These are phyloP conservation scores for Microtus richardsoni DNA, from an alignment of 2,113 vertebrate genomes.

Conservation along the genomic window DNA sequence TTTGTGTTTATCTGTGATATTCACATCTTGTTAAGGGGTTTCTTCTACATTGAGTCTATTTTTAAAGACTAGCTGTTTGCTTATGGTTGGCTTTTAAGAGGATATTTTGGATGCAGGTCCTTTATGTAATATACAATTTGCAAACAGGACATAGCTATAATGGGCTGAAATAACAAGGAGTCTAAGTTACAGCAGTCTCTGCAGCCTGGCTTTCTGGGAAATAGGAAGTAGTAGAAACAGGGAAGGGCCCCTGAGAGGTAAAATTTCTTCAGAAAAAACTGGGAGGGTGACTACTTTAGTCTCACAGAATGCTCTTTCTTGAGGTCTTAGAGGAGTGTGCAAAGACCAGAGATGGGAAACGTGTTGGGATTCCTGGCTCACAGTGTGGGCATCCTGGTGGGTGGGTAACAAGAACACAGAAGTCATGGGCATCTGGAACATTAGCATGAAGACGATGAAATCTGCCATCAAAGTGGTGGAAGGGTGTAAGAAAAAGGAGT, in stretches of 20 bases:
- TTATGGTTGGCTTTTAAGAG: not conserved
- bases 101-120: not conserved
- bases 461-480: not conserved
- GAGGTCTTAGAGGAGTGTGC: not conserved
- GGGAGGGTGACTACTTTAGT: not conserved
- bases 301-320: not conserved
- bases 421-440: not conserved
- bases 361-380: not conserved
- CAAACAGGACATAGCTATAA: not conserved
- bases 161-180: not conserved
- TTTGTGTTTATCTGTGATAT: not conserved
- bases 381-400: not conserved
- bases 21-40: no score
- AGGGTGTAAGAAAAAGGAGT: not conserved
- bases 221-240: not conserved
- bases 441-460: rapidly evolving
- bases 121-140: not conserved
- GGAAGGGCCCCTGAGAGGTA: not conserved
- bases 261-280: not conserved
- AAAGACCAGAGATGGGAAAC: not conserved
- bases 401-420: not conserved
- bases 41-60: not conserved
- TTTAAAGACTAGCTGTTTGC: constrained; percentile 21
- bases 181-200: not conserved
- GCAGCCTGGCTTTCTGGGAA: not conserved